Evolutionary conservation across 2,113 vertebrate species (phyloP).

Genomic region (Uria lomvia): DNA sequence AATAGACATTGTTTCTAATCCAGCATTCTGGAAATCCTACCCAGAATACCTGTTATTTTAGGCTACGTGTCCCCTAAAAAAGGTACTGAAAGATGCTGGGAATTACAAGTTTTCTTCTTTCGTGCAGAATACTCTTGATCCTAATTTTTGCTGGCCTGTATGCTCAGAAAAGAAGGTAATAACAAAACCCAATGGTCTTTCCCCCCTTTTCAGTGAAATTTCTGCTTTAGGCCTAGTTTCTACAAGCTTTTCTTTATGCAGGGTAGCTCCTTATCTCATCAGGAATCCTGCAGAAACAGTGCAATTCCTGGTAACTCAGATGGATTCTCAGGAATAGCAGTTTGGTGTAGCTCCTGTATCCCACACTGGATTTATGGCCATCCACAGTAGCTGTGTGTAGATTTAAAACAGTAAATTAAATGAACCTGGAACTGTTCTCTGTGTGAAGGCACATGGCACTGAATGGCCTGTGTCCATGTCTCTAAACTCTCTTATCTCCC

Average conservation of each 20-base stretch:
- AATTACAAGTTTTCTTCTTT: neutral
- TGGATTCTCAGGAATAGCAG: neutral
- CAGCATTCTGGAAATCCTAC: neutral
- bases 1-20: neutral
- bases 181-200: rapidly evolving
- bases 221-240: neutral
- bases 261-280: neutral
- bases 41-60: neutral
- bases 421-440: neutral
- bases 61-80: neutral
- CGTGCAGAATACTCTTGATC: neutral
- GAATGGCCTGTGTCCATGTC: neutral
- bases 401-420: neutral
- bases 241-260: neutral
- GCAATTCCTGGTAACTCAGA: neutral
- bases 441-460: neutral
- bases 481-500: neutral
- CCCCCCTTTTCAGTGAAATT: neutral
- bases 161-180: neutral
- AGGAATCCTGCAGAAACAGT: neutral
- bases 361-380: neutral
- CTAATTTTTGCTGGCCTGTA: neutral
- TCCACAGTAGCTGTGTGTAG: neutral
- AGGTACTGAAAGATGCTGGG: neutral
- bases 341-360: neutral